phyloP scores from a whole-genome alignment of 2,888 invertebrate species.

The Glaucopsyche alexis region DNA sequence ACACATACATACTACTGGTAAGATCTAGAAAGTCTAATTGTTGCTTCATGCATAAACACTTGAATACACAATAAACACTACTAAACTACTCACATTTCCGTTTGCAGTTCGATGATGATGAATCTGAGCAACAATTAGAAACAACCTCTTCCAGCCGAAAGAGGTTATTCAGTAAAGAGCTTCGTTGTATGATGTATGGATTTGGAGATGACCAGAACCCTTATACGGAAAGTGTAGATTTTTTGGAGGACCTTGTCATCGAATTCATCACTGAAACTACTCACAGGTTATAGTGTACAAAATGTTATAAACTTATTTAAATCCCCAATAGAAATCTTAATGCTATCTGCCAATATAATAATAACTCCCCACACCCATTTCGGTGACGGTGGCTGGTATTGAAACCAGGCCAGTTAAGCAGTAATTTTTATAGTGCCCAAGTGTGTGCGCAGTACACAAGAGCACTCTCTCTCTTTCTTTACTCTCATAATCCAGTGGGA shows the following conservation, averaged over 20 bases:
- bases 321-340: too few species aligned
- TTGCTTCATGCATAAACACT: background rate
- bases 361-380: too few species aligned
- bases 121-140: slow-evolving; percentile 85
- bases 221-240: slow-evolving; percentile 98
- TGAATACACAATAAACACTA: background rate
- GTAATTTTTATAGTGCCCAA: too few species aligned
- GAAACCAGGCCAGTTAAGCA: too few species aligned
- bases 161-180: slow-evolving; percentile 93
- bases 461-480: too few species aligned
- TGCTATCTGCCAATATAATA: too few species aligned
- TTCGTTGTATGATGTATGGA: slow-evolving; percentile 99
- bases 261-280: slow-evolving; percentile 98
- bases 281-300: slow-evolving; percentile 79
- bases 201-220: slow-evolving; percentile 99
- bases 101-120: slow-evolving; percentile 83
- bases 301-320: too few species aligned
- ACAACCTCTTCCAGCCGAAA: slow-evolving; percentile 87
- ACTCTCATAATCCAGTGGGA: too few species aligned
- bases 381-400: too few species aligned
- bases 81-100: background rate
- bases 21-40: background rate
- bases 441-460: too few species aligned
- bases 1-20: too few species aligned
- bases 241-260: slow-evolving; percentile 97